Evolutionary conservation across 2,113 vertebrate species (phyloP), one percentile per base, ranked within the genome.

Genomic region (Dasypus novemcinctus): DNA sequence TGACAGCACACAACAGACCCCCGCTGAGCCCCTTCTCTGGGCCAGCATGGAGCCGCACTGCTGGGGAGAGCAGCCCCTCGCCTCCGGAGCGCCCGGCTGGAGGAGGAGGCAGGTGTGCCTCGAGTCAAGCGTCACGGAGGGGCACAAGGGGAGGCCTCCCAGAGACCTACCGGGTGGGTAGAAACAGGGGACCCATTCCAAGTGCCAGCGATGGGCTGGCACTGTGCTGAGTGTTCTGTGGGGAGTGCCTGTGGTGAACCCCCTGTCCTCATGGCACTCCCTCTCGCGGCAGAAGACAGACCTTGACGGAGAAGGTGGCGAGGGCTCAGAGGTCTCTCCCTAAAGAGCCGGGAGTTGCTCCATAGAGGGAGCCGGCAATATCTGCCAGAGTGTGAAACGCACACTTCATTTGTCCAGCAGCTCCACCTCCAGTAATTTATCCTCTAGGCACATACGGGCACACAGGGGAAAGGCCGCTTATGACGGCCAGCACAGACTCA

Each of bases 221-320:
- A 27, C 41, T 1, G 5, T 3, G 27, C 57, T 63, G 13, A 21
- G 36, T 11, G 46, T 11, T 31, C 41, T 57, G 2, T 4, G 12
- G 31, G 14, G 21, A 6, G 2, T 54, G 36, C 59, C 54, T 7
- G 21, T 29, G 1, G 0, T 0, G 1, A 71, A 33, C 43, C 64
- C 75, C 21, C 36, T 4, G 23, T 20, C 57, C 57, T 59, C 20
- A 21, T 23, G 20, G 57, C 21, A 59, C 20, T 59, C 57, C 5
- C 21, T 59, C 54, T 57, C 14, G 17, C 43, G 41, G 52, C 54
- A 43, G 46, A 59, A 85, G 52, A 20, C 4, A 36, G 79, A 52
- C 29, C 23, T 49, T 38, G 75, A 31, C 7, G 1, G 36, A 52
- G 71, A 76, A n/a, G 57, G n/a, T 74, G 71, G 72, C 49, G 17